A percentile compares a stretch with the other conserved stretches of the same genome.
phyloP scores from a whole-genome alignment of 2,888 invertebrate genomes.

The Chaitophorus viminalis region DNA sequence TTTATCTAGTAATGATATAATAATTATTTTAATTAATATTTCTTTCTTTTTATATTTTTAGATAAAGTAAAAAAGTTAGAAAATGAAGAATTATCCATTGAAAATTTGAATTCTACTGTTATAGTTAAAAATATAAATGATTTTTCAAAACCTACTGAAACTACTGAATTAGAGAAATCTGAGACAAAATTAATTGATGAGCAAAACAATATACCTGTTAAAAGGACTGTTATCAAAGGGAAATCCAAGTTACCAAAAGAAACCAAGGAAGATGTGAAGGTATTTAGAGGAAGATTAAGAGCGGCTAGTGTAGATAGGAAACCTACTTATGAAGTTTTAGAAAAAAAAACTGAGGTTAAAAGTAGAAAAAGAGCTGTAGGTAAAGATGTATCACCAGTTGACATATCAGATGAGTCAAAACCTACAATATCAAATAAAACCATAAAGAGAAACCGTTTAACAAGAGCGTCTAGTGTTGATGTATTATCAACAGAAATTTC shows the following conservation, averaged over 20 bases:
- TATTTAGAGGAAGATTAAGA: neutral
- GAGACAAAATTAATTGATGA: neutral
- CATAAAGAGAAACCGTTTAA: slow-evolving; percentile 14
- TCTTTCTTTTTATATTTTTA: neutral
- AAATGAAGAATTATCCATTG: neutral
- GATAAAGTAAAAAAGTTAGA: neutral
- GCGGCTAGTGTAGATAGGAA: slow-evolving; percentile 4
- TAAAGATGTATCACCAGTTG: neutral
- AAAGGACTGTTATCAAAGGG: neutral
- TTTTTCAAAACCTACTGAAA: neutral
- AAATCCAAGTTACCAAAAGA: slow-evolving; percentile 17
- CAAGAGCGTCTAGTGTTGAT: slow-evolving; percentile 36
- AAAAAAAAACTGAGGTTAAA: neutral
- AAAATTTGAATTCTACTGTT: neutral
- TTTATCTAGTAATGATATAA: neutral
- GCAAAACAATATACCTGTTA: neutral
- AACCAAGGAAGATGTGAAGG: neutral
- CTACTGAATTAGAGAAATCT: neutral
- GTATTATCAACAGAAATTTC: neutral
- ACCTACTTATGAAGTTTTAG: neutral
- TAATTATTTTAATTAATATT: neutral
- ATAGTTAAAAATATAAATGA: neutral
- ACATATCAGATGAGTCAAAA: neutral
- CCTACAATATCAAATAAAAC: neutral
- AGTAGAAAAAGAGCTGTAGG: slow-evolving; percentile 28